Base-by-base conservation (phyloP, 2,888 invertebrate genomes). In the Aphodius sticticus region DNA sequence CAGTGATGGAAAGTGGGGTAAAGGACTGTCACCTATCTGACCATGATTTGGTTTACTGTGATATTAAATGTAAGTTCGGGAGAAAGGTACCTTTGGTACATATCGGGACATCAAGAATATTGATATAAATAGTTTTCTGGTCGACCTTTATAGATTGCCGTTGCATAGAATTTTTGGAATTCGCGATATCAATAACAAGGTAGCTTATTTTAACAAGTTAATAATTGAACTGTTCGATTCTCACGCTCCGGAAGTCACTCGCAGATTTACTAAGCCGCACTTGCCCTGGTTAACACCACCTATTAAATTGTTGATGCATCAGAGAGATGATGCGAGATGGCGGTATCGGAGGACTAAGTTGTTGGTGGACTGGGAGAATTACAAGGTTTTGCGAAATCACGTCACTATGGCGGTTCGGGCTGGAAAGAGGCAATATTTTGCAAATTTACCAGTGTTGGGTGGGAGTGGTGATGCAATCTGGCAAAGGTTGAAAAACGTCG, bases 111-210 rank as follows among this genome's bases (percentile, higher is more conserved):
- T 71, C 14, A 9, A 72, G 14, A 72, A 72, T 72, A 15, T 72
- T 3, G 16, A 72, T 16, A 15, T 35, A 35, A 72, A 72, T 72
- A 15, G 14, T 26, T 72, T 72, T 72, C 16, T 35, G 14, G 16
- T 14, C 26, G 16, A 72, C 36, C 72, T 72, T 72, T 72, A 16
- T 3, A 14, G 36, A 5, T 35, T 72, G 16, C 16, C 72, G 0
- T 72, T 72, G 14, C 72, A 72, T 72, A 26, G 14, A 72, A 72
- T 72, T 35, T 72, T 72, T 72, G 14, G 36, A 14, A 72, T 16
- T 2, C n/a, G 16, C 14, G 36, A 16, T 72, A 72, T 72, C 36
- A 36, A 72, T 16, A 16, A 72, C 12, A 72, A 16, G 72, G 16
- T 72, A 5, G 3, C 3, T n/a, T 16, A 35, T 16, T 72, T 72